Conservation (phyloP, 2,113 vertebrate species). For the Peromyscus leucopus region DNA sequence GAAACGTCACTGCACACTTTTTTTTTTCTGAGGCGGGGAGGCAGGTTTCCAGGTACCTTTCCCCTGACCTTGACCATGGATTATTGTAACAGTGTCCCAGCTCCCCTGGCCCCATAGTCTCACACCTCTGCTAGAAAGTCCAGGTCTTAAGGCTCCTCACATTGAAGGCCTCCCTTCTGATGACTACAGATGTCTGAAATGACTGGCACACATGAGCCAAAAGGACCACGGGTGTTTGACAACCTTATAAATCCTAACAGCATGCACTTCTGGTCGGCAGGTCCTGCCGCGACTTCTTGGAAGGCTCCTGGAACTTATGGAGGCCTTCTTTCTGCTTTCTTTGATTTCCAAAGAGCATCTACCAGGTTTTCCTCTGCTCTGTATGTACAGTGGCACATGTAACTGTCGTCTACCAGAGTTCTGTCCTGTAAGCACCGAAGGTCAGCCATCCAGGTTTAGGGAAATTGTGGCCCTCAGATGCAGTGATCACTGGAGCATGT, state of each 20-base stretch:
- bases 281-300: not conserved
- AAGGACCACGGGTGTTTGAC: not conserved
- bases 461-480: not conserved
- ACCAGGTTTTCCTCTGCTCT: not conserved
- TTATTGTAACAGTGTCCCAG: not conserved
- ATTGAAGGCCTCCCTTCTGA: slow-evolving; percentile 54
- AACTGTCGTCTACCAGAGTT: not conserved
- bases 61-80: not conserved
- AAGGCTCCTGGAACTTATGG: not conserved
- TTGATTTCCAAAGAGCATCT: not conserved
- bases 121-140: not conserved
- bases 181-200: not conserved
- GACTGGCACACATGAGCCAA: not conserved
- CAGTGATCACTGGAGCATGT: not conserved
- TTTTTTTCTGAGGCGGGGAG: not conserved
- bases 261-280: not conserved
- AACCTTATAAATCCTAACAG: not conserved
- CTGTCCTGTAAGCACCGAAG: not conserved
- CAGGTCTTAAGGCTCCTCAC: not conserved
- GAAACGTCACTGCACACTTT: not conserved
- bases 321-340: not conserved
- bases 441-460: not conserved
- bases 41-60: not conserved
- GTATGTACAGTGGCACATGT: not conserved
- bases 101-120: not conserved